phyloP scores from a whole-genome alignment of 2,797 vertebrate species.

The Ctenopoma multispine region DNA sequence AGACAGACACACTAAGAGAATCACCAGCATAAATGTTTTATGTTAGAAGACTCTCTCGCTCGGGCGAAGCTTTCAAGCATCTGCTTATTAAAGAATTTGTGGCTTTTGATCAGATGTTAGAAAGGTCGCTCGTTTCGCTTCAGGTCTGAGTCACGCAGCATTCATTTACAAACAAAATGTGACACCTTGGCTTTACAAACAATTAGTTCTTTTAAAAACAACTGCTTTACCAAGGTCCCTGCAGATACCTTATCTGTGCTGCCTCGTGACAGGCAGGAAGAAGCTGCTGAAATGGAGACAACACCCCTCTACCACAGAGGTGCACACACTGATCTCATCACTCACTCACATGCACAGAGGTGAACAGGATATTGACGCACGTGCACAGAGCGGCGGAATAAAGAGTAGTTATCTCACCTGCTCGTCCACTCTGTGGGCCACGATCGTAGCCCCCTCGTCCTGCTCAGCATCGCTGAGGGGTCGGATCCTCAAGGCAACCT shows the following conservation, averaged over 20 bases:
- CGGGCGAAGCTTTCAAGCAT: background rate
- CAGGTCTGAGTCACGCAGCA: constrained; percentile 40
- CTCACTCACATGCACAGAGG: constrained; percentile 29
- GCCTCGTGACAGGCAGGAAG: constrained; percentile 34
- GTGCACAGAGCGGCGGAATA: constrained; percentile 14
- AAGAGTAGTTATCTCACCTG: constrained; percentile 84
- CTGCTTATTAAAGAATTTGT: constrained; percentile 13
- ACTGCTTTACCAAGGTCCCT: constrained; percentile 4
- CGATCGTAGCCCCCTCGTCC: constrained; percentile 88
- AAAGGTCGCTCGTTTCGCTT: constrained; percentile 41
- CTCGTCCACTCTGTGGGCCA: constrained; percentile 90
- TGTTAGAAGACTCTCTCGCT: background rate
- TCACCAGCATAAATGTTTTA: constrained; percentile 6
- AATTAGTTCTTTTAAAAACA: constrained; percentile 12
- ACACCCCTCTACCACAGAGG: constrained; percentile 18
- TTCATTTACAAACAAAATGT: constrained; percentile 44
- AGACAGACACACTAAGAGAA: background rate
- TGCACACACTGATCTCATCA: constrained; percentile 34
- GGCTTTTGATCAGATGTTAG: constrained; percentile 1
- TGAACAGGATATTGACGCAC: constrained; percentile 27
- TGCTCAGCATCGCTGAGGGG: constrained; percentile 90
- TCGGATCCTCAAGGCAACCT: constrained; percentile 93
- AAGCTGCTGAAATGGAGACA: constrained; percentile 40
- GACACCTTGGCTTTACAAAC: constrained; percentile 57
- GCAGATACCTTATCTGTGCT: constrained; percentile 58